A percentile compares a stretch with the other conserved stretches of the same genome.
Conservation (phyloP, 2,797 vertebrate species). For the Scomberomorus guttatus region DNA sequence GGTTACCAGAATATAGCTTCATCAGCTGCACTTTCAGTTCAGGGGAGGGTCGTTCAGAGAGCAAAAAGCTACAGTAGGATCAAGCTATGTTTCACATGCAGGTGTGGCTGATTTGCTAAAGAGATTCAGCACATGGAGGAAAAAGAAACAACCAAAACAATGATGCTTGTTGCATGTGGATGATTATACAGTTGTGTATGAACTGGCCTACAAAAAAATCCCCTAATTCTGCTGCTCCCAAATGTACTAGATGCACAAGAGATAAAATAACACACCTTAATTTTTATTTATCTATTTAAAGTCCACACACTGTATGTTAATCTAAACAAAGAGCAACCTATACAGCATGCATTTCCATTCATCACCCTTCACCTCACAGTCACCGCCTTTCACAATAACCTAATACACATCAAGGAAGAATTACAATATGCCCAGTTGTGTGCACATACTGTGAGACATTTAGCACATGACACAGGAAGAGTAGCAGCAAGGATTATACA, state of each 20-base stretch:
- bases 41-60: background rate
- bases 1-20: background rate
- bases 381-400: background rate
- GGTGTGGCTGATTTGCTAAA: constrained; percentile 32
- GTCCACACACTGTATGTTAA: constrained; percentile 7
- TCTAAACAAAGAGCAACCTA: constrained; percentile 23
- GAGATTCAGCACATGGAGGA: constrained; percentile 63
- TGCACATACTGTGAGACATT: constrained; percentile 17
- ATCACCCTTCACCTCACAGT: constrained; percentile 11
- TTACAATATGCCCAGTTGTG: constrained; percentile 2
- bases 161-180: constrained; percentile 54
- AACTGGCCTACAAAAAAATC: constrained; percentile 15
- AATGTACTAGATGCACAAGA: constrained; percentile 22
- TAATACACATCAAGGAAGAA: constrained; percentile 31
- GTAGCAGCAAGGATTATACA: constrained; percentile 40
- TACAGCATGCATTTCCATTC: constrained; percentile 21
- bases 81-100: constrained; percentile 46
- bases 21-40: constrained; percentile 13
- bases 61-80: background rate
- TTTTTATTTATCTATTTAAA: constrained; percentile 32
- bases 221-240: background rate
- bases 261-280: constrained; percentile 34
- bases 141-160: constrained; percentile 88
- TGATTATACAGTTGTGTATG: constrained; percentile 1
- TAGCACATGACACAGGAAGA: constrained; percentile 37